phyloP scores from a whole-genome alignment of 2,113 vertebrate genomes.

The Xerus inauris region DNA sequence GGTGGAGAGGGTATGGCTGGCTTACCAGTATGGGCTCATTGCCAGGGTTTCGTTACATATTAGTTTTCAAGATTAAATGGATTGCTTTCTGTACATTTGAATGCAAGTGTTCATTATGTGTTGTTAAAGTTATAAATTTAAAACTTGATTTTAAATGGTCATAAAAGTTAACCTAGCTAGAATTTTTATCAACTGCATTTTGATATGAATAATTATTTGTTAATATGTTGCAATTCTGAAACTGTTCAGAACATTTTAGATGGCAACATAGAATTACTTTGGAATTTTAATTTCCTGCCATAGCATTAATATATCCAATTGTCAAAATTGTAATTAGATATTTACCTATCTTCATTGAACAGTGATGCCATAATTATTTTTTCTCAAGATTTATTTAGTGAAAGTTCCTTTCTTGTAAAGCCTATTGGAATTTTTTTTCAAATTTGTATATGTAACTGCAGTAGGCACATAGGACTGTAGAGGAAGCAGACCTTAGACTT shows the following conservation, averaged over 20 bases:
- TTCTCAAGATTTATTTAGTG: constrained; percentile 45
- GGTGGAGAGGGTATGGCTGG: not conserved
- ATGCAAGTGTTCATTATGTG: constrained; percentile 67
- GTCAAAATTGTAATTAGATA: constrained; percentile 15
- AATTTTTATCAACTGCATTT: constrained; percentile 60
- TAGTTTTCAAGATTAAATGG: constrained; percentile 79
- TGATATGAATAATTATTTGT: constrained; percentile 48
- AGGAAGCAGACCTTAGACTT: not conserved
- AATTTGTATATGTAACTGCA: not conserved
- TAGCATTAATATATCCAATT: constrained; percentile 25
- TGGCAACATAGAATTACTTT: constrained; percentile 52
- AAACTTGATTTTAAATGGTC: constrained; percentile 56
- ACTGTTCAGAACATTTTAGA: constrained; percentile 32
- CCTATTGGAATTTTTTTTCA: not conserved
- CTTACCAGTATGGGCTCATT: constrained; percentile 50
- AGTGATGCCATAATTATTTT: not conserved
- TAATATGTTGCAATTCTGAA: constrained; percentile 46
- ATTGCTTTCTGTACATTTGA: constrained; percentile 75
- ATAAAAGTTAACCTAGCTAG: constrained; percentile 44
- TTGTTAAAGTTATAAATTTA: constrained; percentile 52
- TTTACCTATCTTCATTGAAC: not conserved
- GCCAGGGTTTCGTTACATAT: constrained; percentile 72
- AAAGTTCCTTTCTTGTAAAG: not conserved
- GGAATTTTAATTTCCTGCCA: not conserved
- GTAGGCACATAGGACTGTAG: not conserved